Conservation (phyloP, 2,797 vertebrate genomes). For the Nannoperca obscura region DNA sequence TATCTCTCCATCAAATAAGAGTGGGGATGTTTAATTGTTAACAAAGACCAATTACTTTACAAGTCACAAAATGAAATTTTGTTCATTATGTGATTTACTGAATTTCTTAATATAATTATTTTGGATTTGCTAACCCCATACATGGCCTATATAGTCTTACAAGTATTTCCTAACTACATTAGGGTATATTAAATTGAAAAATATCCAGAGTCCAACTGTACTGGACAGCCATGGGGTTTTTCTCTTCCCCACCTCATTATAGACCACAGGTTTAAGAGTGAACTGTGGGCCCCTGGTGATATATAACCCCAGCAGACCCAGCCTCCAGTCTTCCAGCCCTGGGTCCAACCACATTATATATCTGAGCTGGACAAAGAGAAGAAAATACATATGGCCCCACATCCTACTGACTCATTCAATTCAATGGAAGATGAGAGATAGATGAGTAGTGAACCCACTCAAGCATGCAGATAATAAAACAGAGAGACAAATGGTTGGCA, state of each 20-base stretch:
- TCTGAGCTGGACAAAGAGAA: constrained; percentile 35
- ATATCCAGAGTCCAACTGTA: constrained; percentile 46
- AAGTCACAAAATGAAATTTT: constrained; percentile 11
- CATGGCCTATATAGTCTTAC: constrained; percentile 44
- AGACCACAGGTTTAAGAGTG: constrained; percentile 67
- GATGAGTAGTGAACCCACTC: constrained; percentile 31
- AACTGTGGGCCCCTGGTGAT: constrained; percentile 76
- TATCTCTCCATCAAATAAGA: constrained; percentile 11
- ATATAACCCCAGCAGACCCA: constrained; percentile 71
- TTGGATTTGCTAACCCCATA: constrained; percentile 42
- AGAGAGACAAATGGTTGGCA: background rate
- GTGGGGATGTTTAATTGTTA: background rate
- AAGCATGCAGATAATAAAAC: constrained; percentile 13
- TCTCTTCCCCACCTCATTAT: constrained; percentile 73
- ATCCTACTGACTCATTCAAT: constrained; percentile 31
- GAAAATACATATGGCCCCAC: constrained; percentile 33
- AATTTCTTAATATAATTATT: constrained; percentile 48
- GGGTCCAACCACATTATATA: constrained; percentile 44
- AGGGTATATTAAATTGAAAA: constrained; percentile 59
- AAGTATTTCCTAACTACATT: constrained; percentile 50
- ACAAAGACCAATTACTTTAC: constrained; percentile 23
- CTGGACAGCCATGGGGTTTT: constrained; percentile 62
- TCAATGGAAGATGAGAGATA: constrained; percentile 34
- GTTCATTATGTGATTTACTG: constrained; percentile 23
- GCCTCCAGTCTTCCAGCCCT: constrained; percentile 37